These are phyloP conservation scores for Ariopsis seemanni DNA, from an alignment of 2,113 vertebrate species.

Conservation along the genomic window DNA sequence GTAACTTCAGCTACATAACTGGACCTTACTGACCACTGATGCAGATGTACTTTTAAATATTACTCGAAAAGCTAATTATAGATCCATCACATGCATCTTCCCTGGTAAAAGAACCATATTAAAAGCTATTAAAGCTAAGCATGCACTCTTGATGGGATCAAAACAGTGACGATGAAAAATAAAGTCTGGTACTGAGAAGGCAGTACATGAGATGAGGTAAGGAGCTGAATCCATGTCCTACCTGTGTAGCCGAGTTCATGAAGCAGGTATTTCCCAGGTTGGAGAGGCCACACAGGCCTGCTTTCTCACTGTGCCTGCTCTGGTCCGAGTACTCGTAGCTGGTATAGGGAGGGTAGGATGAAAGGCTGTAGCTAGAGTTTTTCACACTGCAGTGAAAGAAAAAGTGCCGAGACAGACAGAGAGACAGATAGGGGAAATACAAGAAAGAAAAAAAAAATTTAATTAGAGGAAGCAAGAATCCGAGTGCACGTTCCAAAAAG, in stretches of 20 bases:
- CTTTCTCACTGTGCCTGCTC: slow-evolving; percentile 88
- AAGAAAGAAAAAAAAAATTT: too few relatives aligned
- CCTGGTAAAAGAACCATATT: not conserved
- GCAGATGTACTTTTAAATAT: not conserved
- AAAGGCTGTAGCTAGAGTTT: slow-evolving; percentile 95
- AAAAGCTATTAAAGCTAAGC: not conserved
- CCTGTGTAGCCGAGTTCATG: slow-evolving; percentile 99
- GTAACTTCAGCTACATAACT: not conserved
- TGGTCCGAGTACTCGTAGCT: slow-evolving; percentile 94
- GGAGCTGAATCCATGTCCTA: slow-evolving; percentile 59
- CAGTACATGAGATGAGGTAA: not conserved
- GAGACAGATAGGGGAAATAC: slow-evolving; percentile 8
- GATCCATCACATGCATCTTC: not conserved
- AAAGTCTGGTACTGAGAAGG: not conserved
- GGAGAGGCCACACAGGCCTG: slow-evolving; percentile 94
- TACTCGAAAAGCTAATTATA: not conserved
- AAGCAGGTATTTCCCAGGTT: slow-evolving; percentile 99
- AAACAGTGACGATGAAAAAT: not conserved
- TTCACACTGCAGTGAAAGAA: slow-evolving; percentile 84
- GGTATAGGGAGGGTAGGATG: slow-evolving; percentile 91
- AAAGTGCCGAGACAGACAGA: slow-evolving; percentile 14
- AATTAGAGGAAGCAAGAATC: slow-evolving; percentile 14
- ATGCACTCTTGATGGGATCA: not conserved
- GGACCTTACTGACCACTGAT: not conserved
- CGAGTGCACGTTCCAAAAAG: not conserved